These are phyloP conservation scores for Epistrophe grossulariae DNA, from an alignment of 2,888 invertebrate genomes.

Conservation along the genomic window DNA sequence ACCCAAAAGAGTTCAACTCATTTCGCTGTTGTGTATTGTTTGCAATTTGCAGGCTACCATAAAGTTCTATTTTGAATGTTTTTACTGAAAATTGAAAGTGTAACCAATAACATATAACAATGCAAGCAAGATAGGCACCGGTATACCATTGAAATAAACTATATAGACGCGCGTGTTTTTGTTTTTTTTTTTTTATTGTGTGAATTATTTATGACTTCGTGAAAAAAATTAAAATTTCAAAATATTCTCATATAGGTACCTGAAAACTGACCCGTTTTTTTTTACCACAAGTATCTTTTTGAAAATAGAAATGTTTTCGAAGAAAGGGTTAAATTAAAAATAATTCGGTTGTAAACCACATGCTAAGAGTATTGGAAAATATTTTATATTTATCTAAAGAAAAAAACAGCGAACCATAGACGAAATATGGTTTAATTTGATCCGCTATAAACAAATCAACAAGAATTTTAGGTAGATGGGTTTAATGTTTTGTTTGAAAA, in stretches of 20 bases:
- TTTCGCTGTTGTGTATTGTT: constrained; percentile 55
- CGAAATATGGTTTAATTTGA: constrained; percentile 19
- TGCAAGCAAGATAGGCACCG: background rate
- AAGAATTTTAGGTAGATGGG: background rate
- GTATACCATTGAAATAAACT: background rate
- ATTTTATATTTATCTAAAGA: constrained; percentile 59
- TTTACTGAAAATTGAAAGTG: constrained; percentile 63
- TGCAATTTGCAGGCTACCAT: constrained; percentile 48
- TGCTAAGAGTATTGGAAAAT: constrained; percentile 67
- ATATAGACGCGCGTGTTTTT: constrained; percentile 9
- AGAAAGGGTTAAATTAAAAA: constrained; percentile 63
- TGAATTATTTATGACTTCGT: constrained; percentile 61
- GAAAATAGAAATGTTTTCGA: constrained; percentile 10
- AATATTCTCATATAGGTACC: too few relatives aligned
- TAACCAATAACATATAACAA: constrained; percentile 57
- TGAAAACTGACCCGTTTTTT: constrained; percentile 48
- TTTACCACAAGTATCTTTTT: constrained; percentile 26
- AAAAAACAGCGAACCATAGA: background rate
- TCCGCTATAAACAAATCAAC: constrained; percentile 1
- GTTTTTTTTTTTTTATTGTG: background rate
- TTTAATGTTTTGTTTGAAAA: too few relatives aligned
- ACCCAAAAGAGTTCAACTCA: constrained; percentile 69
- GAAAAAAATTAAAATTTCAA: constrained; percentile 10
- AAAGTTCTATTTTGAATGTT: constrained; percentile 26
- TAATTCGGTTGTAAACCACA: constrained; percentile 72